Base-by-base conservation (phyloP, 2,797 vertebrate species). In the Hafferia zeledoni region DNA sequence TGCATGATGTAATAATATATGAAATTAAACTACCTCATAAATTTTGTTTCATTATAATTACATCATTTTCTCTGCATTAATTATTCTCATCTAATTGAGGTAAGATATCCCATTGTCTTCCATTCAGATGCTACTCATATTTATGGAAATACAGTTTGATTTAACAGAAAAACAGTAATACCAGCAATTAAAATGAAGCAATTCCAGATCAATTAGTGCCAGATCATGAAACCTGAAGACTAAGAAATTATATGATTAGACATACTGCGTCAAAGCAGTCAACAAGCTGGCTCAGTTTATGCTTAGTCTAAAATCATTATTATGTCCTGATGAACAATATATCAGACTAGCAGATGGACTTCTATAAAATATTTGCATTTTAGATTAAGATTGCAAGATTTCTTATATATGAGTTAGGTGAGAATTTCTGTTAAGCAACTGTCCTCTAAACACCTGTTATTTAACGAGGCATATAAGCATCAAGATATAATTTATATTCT, bases 401-500 rank as follows among this genome's bases (percentile, higher is more conserved):
- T 83, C n/a, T 87, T 60, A 33, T 39, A 17, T 56, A 60, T 77
- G 46, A 93, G 19, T 56, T 69, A 49, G 17, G 20, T 2, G 2
- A 89, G 28, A 17, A 5, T 77, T 90, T 78, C 50, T 69, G 18
- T 68, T 85, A 71, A 83, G 27, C 52, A 89, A 76, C 49, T 55
- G 37, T 94, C 69, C 64, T 96, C 60, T 18, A 86, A 91, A 81
- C 77, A 91, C 72, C 72, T 95, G 72, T 61, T 65, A 83, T 75
- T 81, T 94, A 90, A 79, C 0, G 1, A 91, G 57, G 33, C 15
- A 86, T 17, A n/a, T 17, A 81, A 81, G 23, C 19, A 78, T 64
- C 37, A 94, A 82, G 24, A 27, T 74, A 18, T 33, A 83, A 93
- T 96, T 93, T 91, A 71, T 77, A 78, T 87, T 74, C 88, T 89